Evolutionary conservation across 2,113 vertebrate genomes (phyloP).

Genomic region (Glaucidium brasilianum): DNA sequence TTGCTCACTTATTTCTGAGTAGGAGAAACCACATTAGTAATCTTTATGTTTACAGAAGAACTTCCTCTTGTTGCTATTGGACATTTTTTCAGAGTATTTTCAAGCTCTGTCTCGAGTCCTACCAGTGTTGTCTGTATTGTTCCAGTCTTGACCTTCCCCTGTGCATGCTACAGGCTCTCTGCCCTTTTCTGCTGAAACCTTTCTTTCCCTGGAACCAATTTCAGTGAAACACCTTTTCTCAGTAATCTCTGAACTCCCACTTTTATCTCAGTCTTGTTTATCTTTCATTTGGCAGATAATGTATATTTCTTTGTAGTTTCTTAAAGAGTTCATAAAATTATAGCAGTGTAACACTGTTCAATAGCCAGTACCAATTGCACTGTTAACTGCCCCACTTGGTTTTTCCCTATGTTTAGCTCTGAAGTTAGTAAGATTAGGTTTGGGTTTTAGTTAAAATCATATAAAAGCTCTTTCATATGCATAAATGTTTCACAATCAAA

Average conservation of each 20-base stretch:
- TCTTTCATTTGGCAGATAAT: background rate
- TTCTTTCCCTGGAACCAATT: background rate
- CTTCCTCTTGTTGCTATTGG: background rate
- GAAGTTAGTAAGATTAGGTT: background rate
- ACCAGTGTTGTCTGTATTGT: background rate
- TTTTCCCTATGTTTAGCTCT: background rate
- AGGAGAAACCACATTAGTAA: background rate
- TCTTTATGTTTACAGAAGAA: background rate
- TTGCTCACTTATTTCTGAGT: background rate
- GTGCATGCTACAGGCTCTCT: background rate
- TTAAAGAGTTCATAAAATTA: background rate
- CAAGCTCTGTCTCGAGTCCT: background rate
- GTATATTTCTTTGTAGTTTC: background rate
- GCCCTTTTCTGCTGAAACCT: background rate
- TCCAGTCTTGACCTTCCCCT: background rate
- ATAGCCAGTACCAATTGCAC: background rate
- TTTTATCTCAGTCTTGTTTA: background rate
- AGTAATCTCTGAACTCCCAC: background rate
- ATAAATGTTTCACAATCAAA: slow-evolving; percentile 11
- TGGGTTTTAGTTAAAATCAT: background rate
- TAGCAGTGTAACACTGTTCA: background rate
- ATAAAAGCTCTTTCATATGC: slow-evolving; percentile 18
- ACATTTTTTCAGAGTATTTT: background rate
- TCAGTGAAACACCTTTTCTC: background rate
- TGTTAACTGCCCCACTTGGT: background rate